A percentile compares a stretch with the other conserved stretches of the same genome.
These are phyloP conservation scores for Dinocampus coccinellae DNA, from an alignment of 2,888 invertebrate genomes.

Conservation along the genomic window DNA sequence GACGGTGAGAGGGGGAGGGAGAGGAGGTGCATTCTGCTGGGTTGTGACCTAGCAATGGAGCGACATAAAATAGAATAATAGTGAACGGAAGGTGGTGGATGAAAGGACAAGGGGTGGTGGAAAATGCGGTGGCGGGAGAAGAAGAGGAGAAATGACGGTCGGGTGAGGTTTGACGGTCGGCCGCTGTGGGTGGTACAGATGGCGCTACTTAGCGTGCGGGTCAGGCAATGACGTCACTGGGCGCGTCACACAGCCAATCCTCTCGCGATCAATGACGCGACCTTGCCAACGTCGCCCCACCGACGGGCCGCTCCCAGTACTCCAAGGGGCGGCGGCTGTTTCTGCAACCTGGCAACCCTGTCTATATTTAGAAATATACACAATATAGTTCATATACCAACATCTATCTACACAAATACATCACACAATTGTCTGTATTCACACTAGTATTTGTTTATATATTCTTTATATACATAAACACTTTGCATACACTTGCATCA, in stretches of 20 bases:
- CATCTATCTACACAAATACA: constrained; percentile 36
- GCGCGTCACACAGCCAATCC: constrained; percentile 62
- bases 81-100: no score
- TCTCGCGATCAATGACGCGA: constrained; percentile 68
- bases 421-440: constrained; percentile 26
- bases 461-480: background rate
- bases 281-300: constrained; percentile 57
- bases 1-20: no score
- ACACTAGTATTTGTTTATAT: constrained; percentile 13
- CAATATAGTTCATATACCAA: constrained; percentile 45
- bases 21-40: background rate
- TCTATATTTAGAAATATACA: constrained; percentile 67
- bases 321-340: constrained; percentile 69
- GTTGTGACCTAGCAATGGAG: constrained; percentile 5
- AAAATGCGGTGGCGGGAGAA: background rate
- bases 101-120: background rate
- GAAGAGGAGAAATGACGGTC: background rate
- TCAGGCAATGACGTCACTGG: constrained; percentile 62
- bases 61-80: constrained; percentile 9
- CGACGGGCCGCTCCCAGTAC: constrained; percentile 48
- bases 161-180: constrained; percentile 10
- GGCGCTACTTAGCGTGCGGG: constrained; percentile 55
- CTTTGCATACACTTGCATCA: constrained; percentile 35
- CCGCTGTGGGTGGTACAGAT: constrained; percentile 39
- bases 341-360: constrained; percentile 69